phyloP scores from a whole-genome alignment of 2,797 vertebrate genomes.

The Molossus alvarezi region DNA sequence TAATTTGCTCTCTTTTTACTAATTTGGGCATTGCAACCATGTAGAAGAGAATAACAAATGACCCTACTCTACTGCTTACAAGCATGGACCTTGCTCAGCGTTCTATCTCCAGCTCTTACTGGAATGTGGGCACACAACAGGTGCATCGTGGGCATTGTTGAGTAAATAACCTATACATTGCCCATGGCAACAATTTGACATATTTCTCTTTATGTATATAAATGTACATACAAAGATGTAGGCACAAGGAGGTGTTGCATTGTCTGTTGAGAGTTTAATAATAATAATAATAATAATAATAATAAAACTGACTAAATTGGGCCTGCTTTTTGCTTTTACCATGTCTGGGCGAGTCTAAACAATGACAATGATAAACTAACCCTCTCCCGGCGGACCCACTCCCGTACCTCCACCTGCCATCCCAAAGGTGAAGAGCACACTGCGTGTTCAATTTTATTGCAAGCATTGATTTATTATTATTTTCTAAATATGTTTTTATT shows the following conservation, averaged over 20 bases:
- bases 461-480: not conserved
- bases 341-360: not conserved
- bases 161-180: not conserved
- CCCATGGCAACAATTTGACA: not conserved
- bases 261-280: conserved; percentile 27
- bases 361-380: not conserved
- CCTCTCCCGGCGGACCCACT: not conserved
- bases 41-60: not conserved
- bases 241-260: not conserved
- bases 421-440: not conserved
- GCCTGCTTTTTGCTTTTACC: not conserved
- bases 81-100: not conserved
- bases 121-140: not conserved
- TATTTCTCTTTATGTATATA: not conserved
- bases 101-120: not conserved
- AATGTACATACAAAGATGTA: not conserved
- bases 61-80: not conserved
- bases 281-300: conserved; percentile 22
- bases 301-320: not conserved
- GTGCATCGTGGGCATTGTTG: not conserved
- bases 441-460: not conserved
- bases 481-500: too few species aligned
- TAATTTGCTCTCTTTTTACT: conserved; percentile 13
- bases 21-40: not conserved
- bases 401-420: not conserved